A percentile compares a stretch with the other conserved stretches of the same genome.
Evolutionary conservation across 2,113 vertebrate genomes (phyloP).

Genomic region (Mobula birostris): DNA sequence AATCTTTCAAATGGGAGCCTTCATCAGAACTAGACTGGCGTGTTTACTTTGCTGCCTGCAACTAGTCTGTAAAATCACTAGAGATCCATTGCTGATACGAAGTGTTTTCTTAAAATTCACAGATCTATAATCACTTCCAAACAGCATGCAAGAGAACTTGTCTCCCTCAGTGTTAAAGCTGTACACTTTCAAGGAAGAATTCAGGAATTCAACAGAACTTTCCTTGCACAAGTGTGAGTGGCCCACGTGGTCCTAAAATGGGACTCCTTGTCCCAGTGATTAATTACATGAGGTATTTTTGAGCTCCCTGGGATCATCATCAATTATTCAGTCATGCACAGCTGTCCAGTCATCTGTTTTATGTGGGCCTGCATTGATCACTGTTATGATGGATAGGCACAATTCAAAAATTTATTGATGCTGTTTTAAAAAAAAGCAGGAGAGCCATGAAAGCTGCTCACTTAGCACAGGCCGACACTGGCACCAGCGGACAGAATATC

Average conservation of each 20-base stretch:
- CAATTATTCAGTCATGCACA: slow-evolving; percentile 15
- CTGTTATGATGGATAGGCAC: background rate
- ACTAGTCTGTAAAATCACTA: background rate
- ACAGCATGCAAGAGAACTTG: background rate
- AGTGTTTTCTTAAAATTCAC: background rate
- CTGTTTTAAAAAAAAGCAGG: background rate
- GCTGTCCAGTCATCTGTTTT: slow-evolving; percentile 22
- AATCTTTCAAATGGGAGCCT: background rate
- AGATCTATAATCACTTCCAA: background rate
- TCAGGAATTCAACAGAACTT: background rate
- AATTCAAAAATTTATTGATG: slow-evolving; percentile 19
- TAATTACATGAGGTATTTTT: slow-evolving; percentile 14
- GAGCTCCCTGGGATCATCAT: slow-evolving; percentile 13
- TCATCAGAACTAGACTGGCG: background rate
- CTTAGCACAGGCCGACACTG: background rate
- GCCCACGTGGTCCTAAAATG: background rate
- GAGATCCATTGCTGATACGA: background rate
- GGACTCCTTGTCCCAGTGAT: background rate
- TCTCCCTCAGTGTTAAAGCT: background rate
- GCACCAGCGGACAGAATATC: background rate
- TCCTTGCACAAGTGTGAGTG: slow-evolving; percentile 1
- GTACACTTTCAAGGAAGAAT: background rate
- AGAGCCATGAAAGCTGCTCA: background rate
- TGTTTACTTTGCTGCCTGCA: background rate
- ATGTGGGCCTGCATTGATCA: background rate